Conservation (phyloP, 2,113 vertebrate genomes). For the Tachuris rubrigastra region DNA sequence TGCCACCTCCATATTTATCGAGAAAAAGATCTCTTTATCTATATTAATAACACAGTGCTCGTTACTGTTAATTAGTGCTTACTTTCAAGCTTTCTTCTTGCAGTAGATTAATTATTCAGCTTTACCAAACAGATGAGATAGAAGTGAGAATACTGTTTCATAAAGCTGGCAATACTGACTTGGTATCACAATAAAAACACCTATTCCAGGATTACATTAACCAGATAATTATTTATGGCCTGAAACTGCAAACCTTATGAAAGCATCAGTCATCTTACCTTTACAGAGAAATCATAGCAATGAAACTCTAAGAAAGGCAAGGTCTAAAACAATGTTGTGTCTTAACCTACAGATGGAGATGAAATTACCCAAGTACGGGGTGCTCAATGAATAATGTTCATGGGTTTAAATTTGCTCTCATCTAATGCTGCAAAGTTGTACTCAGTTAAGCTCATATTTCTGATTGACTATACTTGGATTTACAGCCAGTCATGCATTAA, state of each 20-base stretch:
- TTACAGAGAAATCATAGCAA: neutral
- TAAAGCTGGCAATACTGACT: neutral
- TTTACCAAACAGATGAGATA: neutral
- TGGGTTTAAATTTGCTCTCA: neutral
- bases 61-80: constrained; percentile 44
- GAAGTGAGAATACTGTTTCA: neutral
- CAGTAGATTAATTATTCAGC: neutral
- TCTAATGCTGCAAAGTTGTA: neutral
- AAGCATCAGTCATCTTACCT: neutral
- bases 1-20: neutral
- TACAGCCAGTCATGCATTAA: neutral
- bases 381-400: neutral
- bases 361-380: neutral
- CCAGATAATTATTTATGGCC: neutral
- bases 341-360: neutral
- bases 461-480: rapidly evolving
- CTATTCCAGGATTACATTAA: neutral
- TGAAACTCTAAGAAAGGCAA: neutral
- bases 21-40: constrained; percentile 30
- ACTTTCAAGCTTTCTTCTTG: neutral
- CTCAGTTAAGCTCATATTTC: neutral
- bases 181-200: neutral
- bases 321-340: neutral
- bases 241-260: neutral
- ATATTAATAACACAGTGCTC: constrained; percentile 25